Conservation (phyloP, 2,113 vertebrate genomes). For the Psittacula cyanocephala region DNA sequence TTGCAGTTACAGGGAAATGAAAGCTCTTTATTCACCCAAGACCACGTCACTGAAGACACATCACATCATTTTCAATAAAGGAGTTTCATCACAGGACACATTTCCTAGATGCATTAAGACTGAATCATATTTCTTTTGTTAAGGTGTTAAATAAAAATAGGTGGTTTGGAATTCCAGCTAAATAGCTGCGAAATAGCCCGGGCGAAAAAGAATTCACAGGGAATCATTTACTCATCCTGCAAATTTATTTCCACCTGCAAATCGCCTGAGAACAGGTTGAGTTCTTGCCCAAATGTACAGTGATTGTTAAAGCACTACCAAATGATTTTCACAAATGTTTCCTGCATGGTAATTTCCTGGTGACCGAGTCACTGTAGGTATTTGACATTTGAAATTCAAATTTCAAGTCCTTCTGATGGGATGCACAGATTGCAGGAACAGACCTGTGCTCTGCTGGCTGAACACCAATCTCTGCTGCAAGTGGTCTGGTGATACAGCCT, state of each 20-base stretch:
- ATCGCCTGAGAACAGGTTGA: not conserved
- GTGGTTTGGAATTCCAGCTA: not conserved
- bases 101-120: not conserved
- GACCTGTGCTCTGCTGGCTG: not conserved
- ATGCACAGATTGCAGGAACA: not conserved
- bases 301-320: not conserved
- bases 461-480: not conserved
- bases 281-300: not conserved
- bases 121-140: not conserved
- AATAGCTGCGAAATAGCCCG: not conserved
- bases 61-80: not conserved
- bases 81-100: not conserved
- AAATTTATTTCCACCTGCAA: constrained; percentile 7
- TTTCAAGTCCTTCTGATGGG: not conserved
- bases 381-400: not conserved
- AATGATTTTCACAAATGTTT: not conserved
- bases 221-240: not conserved
- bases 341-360: not conserved
- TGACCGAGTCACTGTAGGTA: not conserved
- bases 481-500: not conserved
- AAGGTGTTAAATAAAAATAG: not conserved
- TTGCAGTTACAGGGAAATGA: not conserved
- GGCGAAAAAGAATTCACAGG: not conserved
- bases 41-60: not conserved
- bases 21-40: not conserved